phyloP scores from a whole-genome alignment of 2,888 invertebrate species.

The Callimorpha dominula region DNA sequence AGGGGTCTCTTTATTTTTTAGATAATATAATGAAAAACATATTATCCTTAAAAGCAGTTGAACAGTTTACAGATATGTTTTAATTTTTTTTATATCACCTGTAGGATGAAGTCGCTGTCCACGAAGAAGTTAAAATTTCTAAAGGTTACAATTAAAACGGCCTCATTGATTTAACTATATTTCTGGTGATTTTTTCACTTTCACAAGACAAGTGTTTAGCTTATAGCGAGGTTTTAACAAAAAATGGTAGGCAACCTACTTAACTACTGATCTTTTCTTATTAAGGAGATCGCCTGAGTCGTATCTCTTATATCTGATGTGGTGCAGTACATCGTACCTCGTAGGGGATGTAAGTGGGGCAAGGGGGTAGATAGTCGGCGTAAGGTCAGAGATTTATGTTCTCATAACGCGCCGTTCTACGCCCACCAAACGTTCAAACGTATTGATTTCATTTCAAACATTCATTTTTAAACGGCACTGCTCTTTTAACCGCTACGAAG shows the following conservation, averaged over 20 bases:
- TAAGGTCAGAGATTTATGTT: slow-evolving; percentile 81
- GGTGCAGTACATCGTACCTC: slow-evolving; percentile 71
- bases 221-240: not conserved
- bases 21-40: not conserved
- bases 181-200: not conserved
- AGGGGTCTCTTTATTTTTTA: not conserved
- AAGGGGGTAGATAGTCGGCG: slow-evolving; percentile 61
- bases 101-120: not conserved
- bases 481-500: slow-evolving; percentile 41
- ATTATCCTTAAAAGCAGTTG: not conserved
- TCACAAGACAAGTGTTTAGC: not conserved
- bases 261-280: not conserved
- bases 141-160: too few relatives aligned
- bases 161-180: too few relatives aligned
- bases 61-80: not conserved
- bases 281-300: slow-evolving; percentile 49
- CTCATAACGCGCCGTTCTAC: slow-evolving; percentile 79
- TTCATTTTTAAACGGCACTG: slow-evolving; percentile 74
- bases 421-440: slow-evolving; percentile 74
- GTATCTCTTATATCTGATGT: slow-evolving; percentile 73
- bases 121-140: not conserved
- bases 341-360: slow-evolving; percentile 52
- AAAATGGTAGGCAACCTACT: not conserved
- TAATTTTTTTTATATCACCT: not conserved
- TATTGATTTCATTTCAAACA: slow-evolving; percentile 81